phyloP scores from a whole-genome alignment of 2,113 vertebrate genomes.

The Onychorhynchus coronatus region DNA sequence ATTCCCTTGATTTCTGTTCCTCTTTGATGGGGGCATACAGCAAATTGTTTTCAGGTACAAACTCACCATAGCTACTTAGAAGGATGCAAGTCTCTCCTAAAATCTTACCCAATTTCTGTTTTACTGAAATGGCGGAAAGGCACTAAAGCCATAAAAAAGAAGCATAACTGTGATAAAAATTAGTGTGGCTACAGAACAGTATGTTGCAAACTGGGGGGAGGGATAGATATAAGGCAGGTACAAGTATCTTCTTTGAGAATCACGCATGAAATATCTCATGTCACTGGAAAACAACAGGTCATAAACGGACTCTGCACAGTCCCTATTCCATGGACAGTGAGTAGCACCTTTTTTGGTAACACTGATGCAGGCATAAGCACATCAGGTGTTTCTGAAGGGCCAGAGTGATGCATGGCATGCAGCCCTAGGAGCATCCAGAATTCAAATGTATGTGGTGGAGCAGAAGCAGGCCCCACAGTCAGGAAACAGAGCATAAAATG shows the following conservation, averaged over 20 bases:
- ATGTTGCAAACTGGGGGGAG: background rate
- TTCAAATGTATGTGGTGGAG: background rate
- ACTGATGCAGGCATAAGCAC: no score
- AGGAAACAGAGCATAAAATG: background rate
- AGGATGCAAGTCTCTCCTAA: background rate
- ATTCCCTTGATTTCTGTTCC: conserved; percentile 3
- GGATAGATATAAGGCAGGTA: background rate
- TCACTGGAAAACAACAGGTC: background rate
- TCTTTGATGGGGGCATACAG: background rate
- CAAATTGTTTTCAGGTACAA: background rate
- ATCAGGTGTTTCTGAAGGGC: background rate
- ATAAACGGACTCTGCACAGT: background rate
- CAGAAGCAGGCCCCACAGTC: background rate
- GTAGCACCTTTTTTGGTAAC: background rate
- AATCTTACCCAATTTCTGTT: background rate
- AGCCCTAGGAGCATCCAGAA: background rate
- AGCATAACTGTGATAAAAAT: background rate
- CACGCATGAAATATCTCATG: background rate
- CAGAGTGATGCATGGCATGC: background rate
- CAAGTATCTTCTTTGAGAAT: background rate
- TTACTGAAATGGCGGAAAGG: background rate
- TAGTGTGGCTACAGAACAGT: background rate
- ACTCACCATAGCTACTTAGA: background rate
- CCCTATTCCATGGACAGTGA: accelerated
- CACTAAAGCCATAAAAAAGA: background rate